phyloP scores from a whole-genome alignment of 2,113 vertebrate species.

The Rallus limicola region DNA sequence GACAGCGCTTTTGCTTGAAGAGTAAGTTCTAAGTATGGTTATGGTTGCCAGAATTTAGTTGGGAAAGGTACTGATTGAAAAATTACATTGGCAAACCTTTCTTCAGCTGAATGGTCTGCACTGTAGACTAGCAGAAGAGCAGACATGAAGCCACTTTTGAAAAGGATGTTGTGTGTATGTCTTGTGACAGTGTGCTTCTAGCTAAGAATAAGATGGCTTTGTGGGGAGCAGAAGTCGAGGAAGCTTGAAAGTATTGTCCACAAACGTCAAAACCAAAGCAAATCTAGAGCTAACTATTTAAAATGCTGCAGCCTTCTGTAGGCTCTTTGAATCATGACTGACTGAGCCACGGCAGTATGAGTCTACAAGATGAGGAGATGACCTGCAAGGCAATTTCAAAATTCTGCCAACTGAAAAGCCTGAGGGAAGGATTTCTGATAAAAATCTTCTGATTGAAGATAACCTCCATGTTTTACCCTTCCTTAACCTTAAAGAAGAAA shows the following conservation, averaged over 20 bases:
- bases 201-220: neutral
- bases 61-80: neutral
- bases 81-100: neutral
- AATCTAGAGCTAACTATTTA: neutral
- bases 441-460: neutral
- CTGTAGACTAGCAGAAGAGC: neutral
- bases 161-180: neutral
- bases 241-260: neutral
- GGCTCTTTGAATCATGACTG: accelerated
- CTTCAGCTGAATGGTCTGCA: neutral
- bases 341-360: neutral
- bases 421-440: neutral
- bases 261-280: neutral
- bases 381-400: neutral
- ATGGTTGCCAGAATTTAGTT: neutral
- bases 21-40: neutral
- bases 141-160: neutral
- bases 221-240: neutral
- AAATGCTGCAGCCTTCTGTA: neutral
- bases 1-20: neutral
- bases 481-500: neutral
- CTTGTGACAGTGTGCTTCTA: neutral
- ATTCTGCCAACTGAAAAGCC: neutral
- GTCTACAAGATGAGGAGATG: neutral
- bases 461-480: neutral